Evolutionary conservation across 2,113 vertebrate species (phyloP).

Genomic region (Tragelaphus imberbis): DNA sequence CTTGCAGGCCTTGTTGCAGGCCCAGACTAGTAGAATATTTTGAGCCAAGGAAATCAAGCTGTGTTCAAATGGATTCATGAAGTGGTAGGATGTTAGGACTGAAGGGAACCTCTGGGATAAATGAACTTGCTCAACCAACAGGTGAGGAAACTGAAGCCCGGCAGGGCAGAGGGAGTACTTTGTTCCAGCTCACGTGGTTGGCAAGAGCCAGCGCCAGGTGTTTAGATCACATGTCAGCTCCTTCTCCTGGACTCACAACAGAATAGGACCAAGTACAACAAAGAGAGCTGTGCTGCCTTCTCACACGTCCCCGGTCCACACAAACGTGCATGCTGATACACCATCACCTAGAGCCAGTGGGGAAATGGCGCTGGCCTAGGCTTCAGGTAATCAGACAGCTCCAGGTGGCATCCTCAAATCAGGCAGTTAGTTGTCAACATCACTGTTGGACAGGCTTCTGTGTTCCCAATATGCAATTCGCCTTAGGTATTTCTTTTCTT

Average conservation of each 20-base stretch:
- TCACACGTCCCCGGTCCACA: not conserved
- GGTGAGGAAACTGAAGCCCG: not conserved
- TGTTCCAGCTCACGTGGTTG: not conserved
- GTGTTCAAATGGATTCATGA: not conserved
- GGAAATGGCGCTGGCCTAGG: not conserved
- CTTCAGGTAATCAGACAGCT: not conserved
- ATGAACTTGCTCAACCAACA: not conserved
- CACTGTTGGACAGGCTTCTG: not conserved
- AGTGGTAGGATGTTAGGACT: not conserved
- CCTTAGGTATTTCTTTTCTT: not conserved
- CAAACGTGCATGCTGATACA: fast-evolving
- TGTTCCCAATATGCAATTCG: not conserved
- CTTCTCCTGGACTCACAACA: not conserved
- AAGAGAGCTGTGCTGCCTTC: not conserved
- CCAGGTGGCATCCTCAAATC: not conserved
- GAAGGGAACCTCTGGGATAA: not conserved
- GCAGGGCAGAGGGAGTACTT: not conserved
- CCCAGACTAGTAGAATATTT: not conserved
- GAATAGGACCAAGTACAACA: not conserved
- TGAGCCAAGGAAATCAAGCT: conserved; percentile 17
- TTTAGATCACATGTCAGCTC: not conserved
- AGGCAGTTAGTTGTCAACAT: not conserved
- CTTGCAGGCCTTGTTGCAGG: not conserved
- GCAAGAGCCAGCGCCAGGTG: not conserved
- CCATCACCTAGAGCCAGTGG: not conserved